Conservation (phyloP, 2,113 vertebrate species). For the Percopsis transmontana region DNA sequence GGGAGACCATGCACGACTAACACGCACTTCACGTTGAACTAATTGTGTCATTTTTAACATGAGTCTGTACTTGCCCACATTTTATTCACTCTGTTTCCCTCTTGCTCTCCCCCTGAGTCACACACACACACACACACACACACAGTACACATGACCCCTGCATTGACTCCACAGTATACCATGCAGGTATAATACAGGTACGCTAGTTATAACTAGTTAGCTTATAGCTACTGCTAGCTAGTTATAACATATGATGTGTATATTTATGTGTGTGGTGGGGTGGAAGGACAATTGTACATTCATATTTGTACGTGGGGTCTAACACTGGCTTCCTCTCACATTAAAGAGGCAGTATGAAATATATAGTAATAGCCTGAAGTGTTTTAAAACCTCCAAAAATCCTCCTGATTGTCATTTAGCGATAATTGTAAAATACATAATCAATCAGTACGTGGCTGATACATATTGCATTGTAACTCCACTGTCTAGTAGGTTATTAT, state of each 20-base stretch:
- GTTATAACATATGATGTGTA: too few relatives aligned
- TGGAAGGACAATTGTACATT: too few relatives aligned
- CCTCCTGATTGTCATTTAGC: too few relatives aligned
- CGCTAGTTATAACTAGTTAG: not conserved
- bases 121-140: not conserved
- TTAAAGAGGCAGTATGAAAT: too few relatives aligned
- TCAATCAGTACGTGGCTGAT: too few relatives aligned
- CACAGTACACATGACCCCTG: constrained; percentile 38
- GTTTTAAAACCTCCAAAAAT: too few relatives aligned
- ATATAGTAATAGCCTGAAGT: too few relatives aligned
- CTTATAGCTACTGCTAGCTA: constrained; percentile 19
- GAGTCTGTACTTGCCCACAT: constrained; percentile 70
- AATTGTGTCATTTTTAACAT: constrained; percentile 80
- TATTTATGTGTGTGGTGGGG: not conserved
- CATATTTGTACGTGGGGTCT: too few relatives aligned
- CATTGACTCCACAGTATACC: constrained; percentile 51
- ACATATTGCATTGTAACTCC: too few relatives aligned
- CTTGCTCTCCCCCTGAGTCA: constrained; percentile 63
- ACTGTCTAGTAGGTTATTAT: too few relatives aligned
- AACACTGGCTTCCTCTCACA: too few relatives aligned
- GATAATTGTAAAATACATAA: too few relatives aligned
- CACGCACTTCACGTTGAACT: constrained; percentile 76
- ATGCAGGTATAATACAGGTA: constrained; percentile 61
- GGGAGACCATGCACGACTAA: constrained; percentile 70
- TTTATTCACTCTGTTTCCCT: constrained; percentile 63